Conservation (phyloP, 2,797 vertebrate species). For the Uromys caudimaculatus region DNA sequence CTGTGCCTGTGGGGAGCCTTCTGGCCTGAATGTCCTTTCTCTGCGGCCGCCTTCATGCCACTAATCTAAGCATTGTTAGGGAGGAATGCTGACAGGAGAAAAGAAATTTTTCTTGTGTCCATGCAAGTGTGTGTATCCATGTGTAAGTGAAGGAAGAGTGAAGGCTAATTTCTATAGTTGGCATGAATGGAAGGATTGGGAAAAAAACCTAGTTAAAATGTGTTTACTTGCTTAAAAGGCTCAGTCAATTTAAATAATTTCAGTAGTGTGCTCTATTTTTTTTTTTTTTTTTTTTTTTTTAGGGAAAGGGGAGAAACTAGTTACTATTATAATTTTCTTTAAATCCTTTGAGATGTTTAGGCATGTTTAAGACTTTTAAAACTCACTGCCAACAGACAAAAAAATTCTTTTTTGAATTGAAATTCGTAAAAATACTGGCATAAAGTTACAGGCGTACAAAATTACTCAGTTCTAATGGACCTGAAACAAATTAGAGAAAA, state of each 20-base stretch:
- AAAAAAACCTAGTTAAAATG: slow-evolving; percentile 96
- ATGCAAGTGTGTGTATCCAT: slow-evolving; percentile 99
- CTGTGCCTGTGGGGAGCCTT: slow-evolving; percentile 99
- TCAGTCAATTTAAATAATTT: slow-evolving; percentile 93
- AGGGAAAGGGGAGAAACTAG: slow-evolving; percentile 76
- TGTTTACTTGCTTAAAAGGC: slow-evolving; percentile 94
- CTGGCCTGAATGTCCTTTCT: slow-evolving; percentile 99
- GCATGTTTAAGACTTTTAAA: slow-evolving; percentile 82
- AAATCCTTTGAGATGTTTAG: slow-evolving; percentile 81
- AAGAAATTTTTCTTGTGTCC: slow-evolving; percentile 99
- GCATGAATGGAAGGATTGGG: slow-evolving; percentile 96
- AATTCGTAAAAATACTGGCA: slow-evolving; percentile 70
- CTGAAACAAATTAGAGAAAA: slow-evolving; percentile 78
- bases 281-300: slow-evolving; percentile 64
- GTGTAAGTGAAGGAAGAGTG: slow-evolving; percentile 99
- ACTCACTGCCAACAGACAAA: slow-evolving; percentile 71
- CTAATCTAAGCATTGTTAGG: slow-evolving; percentile 99
- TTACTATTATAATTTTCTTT: slow-evolving; percentile 87
- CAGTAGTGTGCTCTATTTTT: slow-evolving; percentile 87
- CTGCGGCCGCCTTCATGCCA: slow-evolving; percentile 99
- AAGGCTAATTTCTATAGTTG: slow-evolving; percentile 99
- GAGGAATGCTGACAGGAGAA: slow-evolving; percentile 99
- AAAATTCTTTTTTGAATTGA: slow-evolving; percentile 67
- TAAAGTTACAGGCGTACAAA: slow-evolving; percentile 76
- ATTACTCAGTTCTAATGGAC: slow-evolving; percentile 78